Evolutionary conservation across 2,888 invertebrate genomes (phyloP), one percentile per base, ranked within the genome.

Genomic region (Chromoteleia sp.): DNA sequence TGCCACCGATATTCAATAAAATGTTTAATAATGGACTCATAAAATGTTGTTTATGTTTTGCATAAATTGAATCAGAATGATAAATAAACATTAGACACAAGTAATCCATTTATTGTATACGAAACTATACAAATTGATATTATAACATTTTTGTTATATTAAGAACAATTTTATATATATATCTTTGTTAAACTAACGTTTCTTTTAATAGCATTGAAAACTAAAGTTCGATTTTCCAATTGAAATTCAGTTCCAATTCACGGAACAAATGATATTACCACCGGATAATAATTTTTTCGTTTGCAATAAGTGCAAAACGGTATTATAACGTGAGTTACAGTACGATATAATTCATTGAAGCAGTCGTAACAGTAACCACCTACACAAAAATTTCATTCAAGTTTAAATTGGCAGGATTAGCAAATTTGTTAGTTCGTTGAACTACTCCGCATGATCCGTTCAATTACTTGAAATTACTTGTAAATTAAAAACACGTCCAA

Each of bases 311-410:
- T 41, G 56, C 45, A 36, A 70, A 58, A 33, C 25, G 17, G 36
- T 48, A 58, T 61, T 61, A 48, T 41, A 54, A 10, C 36, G 14
- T 54, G 33, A 73, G n/a, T 61, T 61, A 54, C 21, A 29, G 29
- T 43, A 14, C 21, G 12, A 7, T 29, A 52, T 73, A 73, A 61
- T 54, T 73, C 33, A 61, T 73, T 54, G 50, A 61, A 19, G 61
- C 50, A 33, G 61, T 61, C 43, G 52, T 33, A 41, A n/a, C 54
- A 19, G 41, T 33, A 25, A 61, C 73, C 73, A 61, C 73, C 73
- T 61, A 73, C 73, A 61, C 73, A 41, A 73, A 73, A 73, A 73
- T 61, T 73, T 73, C 73, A 73, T 73, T 73, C 73, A 73, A 61
- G 30, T 61, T 73, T 48, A 73, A 73, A 73, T 73, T 73, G 73